Evolutionary conservation across 2,113 vertebrate genomes (phyloP).

Genomic region (Oncorhynchus tshawytscha): DNA sequence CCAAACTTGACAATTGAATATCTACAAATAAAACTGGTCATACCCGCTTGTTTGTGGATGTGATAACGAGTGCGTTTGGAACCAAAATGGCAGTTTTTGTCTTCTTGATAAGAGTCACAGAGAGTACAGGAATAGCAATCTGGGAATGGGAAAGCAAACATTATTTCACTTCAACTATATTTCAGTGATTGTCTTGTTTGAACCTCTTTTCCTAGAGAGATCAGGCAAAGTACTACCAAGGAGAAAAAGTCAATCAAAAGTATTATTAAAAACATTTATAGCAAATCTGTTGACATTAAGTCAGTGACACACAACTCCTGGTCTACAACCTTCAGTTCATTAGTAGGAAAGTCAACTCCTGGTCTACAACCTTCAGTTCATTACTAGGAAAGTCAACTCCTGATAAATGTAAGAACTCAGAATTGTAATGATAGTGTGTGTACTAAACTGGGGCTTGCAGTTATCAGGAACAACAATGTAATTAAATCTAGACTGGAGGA

Average conservation of each 20-base stretch:
- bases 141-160: conserved; percentile 48
- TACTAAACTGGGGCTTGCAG: no score
- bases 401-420: no score
- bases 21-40: conserved; percentile 37
- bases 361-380: no score
- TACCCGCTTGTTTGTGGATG: conserved; percentile 81
- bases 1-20: no score
- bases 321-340: no score
- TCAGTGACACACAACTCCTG: background rate
- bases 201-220: no score
- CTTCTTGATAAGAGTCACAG: conserved; percentile 89
- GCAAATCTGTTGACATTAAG: background rate
- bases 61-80: conserved; percentile 89
- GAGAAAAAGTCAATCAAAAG: background rate
- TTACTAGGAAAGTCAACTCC: no score
- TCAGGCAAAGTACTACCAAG: no score
- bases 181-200: background rate
- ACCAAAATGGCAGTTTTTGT: conserved; percentile 91
- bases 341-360: no score
- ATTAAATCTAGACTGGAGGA: background rate
- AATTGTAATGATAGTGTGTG: no score
- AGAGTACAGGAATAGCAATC: conserved; percentile 87
- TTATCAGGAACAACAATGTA: background rate
- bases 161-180: background rate
- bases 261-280: background rate